A percentile compares a stretch with the other conserved stretches of the same genome.
These are phyloP conservation scores for Myoxocephalus aenaeus DNA, from an alignment of 2,797 vertebrate genomes.

Conservation along the genomic window DNA sequence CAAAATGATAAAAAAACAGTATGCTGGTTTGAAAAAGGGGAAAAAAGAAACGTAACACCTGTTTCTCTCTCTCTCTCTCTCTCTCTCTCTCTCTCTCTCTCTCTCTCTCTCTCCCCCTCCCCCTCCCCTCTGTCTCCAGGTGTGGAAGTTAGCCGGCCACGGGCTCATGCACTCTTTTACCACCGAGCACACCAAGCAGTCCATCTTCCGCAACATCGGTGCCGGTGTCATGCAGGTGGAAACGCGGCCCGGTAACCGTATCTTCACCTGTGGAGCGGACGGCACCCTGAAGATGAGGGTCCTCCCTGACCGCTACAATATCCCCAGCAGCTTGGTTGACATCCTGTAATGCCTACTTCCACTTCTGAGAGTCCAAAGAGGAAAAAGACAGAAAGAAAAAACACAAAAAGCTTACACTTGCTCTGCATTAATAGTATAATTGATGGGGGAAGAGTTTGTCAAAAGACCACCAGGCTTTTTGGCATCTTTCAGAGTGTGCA, in stretches of 20 bases:
- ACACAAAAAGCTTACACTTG: conserved; percentile 53
- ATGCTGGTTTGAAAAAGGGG: background rate
- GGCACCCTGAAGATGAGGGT: conserved; percentile 98
- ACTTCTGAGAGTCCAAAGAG: conserved; percentile 50
- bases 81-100: background rate
- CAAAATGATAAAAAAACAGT: no score
- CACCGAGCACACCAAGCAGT: conserved; percentile 96
- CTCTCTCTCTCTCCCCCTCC: background rate
- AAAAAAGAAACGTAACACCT: background rate
- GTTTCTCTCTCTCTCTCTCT: background rate
- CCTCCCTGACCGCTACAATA: conserved; percentile 93
- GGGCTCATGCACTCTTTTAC: conserved; percentile 96
- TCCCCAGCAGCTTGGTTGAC: conserved; percentile 91
- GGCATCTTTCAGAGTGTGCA: conserved; percentile 62
- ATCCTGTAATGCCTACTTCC: conserved; percentile 84
- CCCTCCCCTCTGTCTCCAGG: conserved; percentile 79
- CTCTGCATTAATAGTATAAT: conserved; percentile 56
- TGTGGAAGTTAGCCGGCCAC: conserved; percentile 94
- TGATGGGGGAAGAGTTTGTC: conserved; percentile 53
- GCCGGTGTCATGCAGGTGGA: conserved; percentile 97
- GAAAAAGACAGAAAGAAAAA: conserved; percentile 38
- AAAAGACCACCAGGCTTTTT: conserved; percentile 54
- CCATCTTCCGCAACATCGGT: conserved; percentile 97
- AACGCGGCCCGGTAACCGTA: conserved; percentile 90
- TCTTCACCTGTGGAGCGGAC: conserved; percentile 98